Base-by-base conservation (phyloP, 2,797 vertebrate species). In the Neosilurus hyrtlii region DNA sequence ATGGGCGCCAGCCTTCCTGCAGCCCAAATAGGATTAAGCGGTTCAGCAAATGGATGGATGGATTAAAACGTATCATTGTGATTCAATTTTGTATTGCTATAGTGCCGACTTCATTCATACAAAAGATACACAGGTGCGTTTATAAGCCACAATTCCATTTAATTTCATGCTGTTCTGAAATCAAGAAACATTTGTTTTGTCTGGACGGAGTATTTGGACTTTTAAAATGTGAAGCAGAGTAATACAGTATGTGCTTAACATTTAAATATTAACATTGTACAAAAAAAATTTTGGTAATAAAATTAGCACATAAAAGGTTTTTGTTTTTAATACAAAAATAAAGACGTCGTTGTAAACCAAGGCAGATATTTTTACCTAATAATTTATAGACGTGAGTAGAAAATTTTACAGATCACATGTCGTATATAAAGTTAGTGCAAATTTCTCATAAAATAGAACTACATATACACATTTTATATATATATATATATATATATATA, bases 391-490 rank as follows among this genome's bases (percentile, higher is more conserved):
- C 43, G 22, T 63, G 78, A n/a, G 26, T 85, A 78, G 57, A 84
- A 77, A 76, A 85, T 85, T 62, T 75, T 82, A 87, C 81, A 86
- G 57, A 30, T 86, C 61, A 77, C 59, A 82, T 73, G 24, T 75
- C 67, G 80, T 84, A 65, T 83, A 68, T 78, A 78, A 83, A 85
- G 78, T 85, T 87, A 88, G 80, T 88, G 85, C 87, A 86, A 88
- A 86, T 87, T 35, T 59, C 76, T 78, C 63, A 67, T 80, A 61
- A 52, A 78, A 83, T 79, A 77, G 43, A 83, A 82, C 35, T 59
- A 82, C 54, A 80, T 56, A 83, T 80, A 79, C n/a, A n/a, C n/a
- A n/a, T n/a, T n/a, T n/a, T n/a, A n/a, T 71, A 81, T 22, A n/a
- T 6, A 26, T 18, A 65, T 18, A 61, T 9, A 61, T n/a, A 61